These are phyloP conservation scores for Baryphthengus martii DNA, from an alignment of 2,113 vertebrate species.

Conservation along the genomic window DNA sequence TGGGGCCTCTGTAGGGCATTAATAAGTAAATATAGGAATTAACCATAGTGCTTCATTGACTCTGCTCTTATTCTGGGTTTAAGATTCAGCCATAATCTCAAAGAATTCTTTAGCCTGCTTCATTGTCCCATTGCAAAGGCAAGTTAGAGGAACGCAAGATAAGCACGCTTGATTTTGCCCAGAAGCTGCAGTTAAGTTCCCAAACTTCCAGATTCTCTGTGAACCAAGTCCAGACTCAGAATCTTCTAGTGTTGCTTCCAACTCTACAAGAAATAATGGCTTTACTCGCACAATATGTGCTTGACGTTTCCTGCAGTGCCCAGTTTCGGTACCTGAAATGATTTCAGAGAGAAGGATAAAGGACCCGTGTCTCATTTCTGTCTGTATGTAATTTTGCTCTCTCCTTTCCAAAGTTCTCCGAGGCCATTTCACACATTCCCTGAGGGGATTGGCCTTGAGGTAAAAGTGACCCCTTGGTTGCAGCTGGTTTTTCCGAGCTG, in stretches of 20 bases:
- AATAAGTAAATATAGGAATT: not conserved
- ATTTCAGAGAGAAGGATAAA: not conserved
- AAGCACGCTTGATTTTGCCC: not conserved
- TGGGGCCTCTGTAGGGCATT: not conserved
- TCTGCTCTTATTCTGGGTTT: not conserved
- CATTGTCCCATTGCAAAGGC: not conserved
- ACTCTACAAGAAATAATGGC: not conserved
- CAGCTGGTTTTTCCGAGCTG: not conserved
- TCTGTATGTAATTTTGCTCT: not conserved
- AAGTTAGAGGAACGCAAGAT: not conserved
- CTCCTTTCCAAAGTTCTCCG: not conserved
- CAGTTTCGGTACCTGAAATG: not conserved
- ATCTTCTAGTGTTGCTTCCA: not conserved
- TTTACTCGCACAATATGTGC: not conserved
- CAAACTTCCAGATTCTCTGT: not conserved
- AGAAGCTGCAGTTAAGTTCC: not conserved
- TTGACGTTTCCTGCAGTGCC: slow-evolving; percentile 17
- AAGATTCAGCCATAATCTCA: not conserved
- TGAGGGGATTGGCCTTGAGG: not conserved
- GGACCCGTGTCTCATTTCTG: not conserved
- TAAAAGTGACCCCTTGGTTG: not conserved
- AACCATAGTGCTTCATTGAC: not conserved
- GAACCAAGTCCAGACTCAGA: not conserved
- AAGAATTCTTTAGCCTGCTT: not conserved
- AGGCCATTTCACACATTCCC: not conserved